Percentiles rank a stretch among this genome's conserved stretches.
Conservation (phyloP, 2,113 vertebrate genomes). For the Telmatochromis bifrenatus region DNA sequence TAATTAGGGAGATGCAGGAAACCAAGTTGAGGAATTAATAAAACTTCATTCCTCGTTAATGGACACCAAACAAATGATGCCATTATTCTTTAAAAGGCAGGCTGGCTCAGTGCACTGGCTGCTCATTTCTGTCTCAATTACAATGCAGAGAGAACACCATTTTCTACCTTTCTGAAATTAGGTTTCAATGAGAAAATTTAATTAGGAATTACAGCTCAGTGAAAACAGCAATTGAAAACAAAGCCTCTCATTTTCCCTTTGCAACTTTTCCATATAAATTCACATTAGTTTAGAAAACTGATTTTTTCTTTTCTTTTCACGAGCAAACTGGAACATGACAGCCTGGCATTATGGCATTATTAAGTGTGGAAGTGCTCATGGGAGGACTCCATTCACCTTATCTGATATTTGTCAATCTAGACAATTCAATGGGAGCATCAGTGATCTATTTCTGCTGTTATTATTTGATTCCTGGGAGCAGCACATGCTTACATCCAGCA, state of each 20-base stretch:
- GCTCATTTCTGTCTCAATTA: constrained; percentile 71
- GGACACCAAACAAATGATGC: constrained; percentile 74
- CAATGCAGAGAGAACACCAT: constrained; percentile 47
- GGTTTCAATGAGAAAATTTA: constrained; percentile 71
- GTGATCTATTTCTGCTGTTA: neutral
- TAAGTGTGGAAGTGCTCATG: neutral
- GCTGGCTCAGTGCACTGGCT: constrained; percentile 37
- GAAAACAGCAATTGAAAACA: constrained; percentile 35
- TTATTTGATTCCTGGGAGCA: neutral
- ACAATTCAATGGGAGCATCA: neutral
- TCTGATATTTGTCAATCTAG: neutral
- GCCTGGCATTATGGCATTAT: neutral
- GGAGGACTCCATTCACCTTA: neutral
- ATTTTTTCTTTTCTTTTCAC: neutral
- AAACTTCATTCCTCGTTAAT: constrained; percentile 76
- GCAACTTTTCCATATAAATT: constrained; percentile 21
- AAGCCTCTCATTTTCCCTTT: constrained; percentile 31
- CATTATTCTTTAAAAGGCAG: constrained; percentile 69
- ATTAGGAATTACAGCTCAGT: constrained; percentile 69
- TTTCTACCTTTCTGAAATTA: constrained; percentile 69
- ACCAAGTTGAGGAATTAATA: constrained; percentile 83
- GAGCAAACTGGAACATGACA: neutral
- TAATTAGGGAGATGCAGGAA: constrained; percentile 80
- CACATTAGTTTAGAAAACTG: constrained; percentile 21
- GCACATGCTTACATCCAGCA: neutral